Evolutionary conservation across 2,797 vertebrate genomes (phyloP).

Genomic region (Periophthalmus magnuspinnatus): DNA sequence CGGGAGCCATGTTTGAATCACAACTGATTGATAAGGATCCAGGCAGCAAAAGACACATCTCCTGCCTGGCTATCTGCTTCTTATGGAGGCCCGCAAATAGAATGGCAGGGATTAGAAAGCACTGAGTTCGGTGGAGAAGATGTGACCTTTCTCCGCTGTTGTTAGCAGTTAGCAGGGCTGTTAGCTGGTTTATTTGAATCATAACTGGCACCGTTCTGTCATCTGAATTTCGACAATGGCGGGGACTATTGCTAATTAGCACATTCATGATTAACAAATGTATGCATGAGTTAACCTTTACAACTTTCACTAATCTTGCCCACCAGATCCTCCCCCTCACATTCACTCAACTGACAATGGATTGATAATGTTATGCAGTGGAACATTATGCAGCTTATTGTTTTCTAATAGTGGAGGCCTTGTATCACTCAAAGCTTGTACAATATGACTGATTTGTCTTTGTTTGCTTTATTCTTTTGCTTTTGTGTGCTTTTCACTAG

Average conservation of each 20-base stretch:
- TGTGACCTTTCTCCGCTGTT: conserved; percentile 42
- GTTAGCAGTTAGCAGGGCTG: conserved; percentile 16
- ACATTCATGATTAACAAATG: conserved; percentile 63
- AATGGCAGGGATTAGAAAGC: conserved; percentile 54
- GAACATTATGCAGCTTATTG: conserved; percentile 56
- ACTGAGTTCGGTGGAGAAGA: conserved; percentile 39
- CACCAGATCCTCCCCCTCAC: conserved; percentile 52
- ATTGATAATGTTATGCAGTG: conserved; percentile 65
- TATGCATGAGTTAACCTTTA: conserved; percentile 68
- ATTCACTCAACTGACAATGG: conserved; percentile 43
- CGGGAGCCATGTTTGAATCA: conserved; percentile 19
- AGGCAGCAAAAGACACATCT: conserved; percentile 39
- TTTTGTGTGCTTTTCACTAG: conserved; percentile 42
- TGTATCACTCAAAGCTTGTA: conserved; percentile 58
- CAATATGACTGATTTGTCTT: conserved; percentile 67
- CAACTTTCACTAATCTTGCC: conserved; percentile 58
- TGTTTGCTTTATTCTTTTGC: conserved; percentile 48
- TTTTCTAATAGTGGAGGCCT: conserved; percentile 51
- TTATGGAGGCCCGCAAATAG: conserved; percentile 25
- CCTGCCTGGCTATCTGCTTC: conserved; percentile 31
- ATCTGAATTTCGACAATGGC: conserved; percentile 32
- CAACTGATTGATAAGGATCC: conserved; percentile 44
- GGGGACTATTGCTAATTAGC: conserved; percentile 46
- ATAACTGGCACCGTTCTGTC: conserved; percentile 19
- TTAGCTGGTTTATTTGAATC: neutral